These are phyloP conservation scores for Lymantria dispar DNA, from an alignment of 2,888 invertebrate species.

Conservation along the genomic window DNA sequence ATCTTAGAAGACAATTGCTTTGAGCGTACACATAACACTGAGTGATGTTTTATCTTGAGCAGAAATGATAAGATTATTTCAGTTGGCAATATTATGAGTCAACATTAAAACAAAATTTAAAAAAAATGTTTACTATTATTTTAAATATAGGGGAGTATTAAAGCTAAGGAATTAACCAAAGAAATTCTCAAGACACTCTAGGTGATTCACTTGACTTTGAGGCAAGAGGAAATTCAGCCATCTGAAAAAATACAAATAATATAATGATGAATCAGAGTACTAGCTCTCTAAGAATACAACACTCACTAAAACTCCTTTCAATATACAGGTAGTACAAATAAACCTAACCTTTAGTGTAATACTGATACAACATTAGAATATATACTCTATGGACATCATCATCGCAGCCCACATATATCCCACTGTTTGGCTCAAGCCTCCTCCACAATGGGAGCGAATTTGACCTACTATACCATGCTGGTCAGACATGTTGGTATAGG, in stretches of 20 bases:
- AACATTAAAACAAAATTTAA: slow-evolving; percentile 35
- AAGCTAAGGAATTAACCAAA: slow-evolving; percentile 29
- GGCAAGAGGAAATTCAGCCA: slow-evolving; percentile 54
- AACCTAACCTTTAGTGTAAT: no score
- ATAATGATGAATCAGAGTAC: neutral
- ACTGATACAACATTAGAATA: no score
- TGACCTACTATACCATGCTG: no score
- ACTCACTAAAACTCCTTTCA: no score
- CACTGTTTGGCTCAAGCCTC: no score
- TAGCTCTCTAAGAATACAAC: no score
- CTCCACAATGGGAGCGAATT: no score
- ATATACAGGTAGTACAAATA: no score
- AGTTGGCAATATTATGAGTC: slow-evolving; percentile 47
- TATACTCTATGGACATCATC: no score
- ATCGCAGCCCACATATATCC: no score
- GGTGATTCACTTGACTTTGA: slow-evolving; percentile 60
- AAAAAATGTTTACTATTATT: slow-evolving; percentile 18
- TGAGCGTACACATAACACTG: slow-evolving; percentile 41
- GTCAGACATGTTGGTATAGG: no score
- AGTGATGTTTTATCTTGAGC: slow-evolving; percentile 69
- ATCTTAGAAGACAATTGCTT: slow-evolving; percentile 39
- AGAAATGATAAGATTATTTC: slow-evolving; percentile 72
- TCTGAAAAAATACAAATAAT: slow-evolving; percentile 58
- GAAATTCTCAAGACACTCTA: slow-evolving; percentile 63
- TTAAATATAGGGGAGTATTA: slow-evolving; percentile 24